Percentiles rank a stretch among this genome's conserved stretches.
Evolutionary conservation across 2,888 invertebrate species (phyloP).

Genomic region (Cryptus viduatorius): DNA sequence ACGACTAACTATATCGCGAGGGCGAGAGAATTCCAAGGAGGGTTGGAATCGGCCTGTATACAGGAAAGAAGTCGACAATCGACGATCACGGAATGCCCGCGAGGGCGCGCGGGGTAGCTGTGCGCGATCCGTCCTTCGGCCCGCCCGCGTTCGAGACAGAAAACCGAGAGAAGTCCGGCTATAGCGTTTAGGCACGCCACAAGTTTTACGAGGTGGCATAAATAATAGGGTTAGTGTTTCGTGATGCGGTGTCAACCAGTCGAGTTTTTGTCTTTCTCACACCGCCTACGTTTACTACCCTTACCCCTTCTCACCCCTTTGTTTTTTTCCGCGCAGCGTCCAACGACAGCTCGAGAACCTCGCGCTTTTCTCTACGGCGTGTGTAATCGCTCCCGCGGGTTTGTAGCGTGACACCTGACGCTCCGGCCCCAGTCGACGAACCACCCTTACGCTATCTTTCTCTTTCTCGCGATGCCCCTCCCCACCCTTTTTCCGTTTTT

Average conservation of each 20-base stretch:
- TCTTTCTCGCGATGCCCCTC: neutral
- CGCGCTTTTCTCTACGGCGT: constrained; percentile 35
- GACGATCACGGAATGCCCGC: constrained; percentile 68
- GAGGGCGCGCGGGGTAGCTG: constrained; percentile 31
- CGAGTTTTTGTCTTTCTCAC: constrained; percentile 52
- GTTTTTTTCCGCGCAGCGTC: constrained; percentile 19
- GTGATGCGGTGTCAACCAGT: constrained; percentile 81
- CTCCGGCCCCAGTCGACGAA: constrained; percentile 45
- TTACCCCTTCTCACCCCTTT: constrained; percentile 61
- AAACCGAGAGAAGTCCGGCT: constrained; percentile 28
- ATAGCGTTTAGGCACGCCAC: constrained; percentile 82
- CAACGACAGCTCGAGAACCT: constrained; percentile 47
- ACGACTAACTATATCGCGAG: constrained; percentile 56
- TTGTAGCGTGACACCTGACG: constrained; percentile 73
- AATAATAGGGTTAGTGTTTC: constrained; percentile 83
- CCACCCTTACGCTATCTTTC: neutral
- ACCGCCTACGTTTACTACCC: neutral
- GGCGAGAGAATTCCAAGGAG: constrained; percentile 45
- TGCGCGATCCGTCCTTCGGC: constrained; percentile 42
- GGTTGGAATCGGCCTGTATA: constrained; percentile 30
- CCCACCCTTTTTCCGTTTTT: neutral
- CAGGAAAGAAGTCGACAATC: constrained; percentile 66
- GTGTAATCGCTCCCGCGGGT: constrained; percentile 75
- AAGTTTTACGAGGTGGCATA: constrained; percentile 83
- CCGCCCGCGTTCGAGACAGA: constrained; percentile 42